These are phyloP conservation scores for Stigmatopora nigra DNA, from an alignment of 2,113 vertebrate species.

Conservation along the genomic window DNA sequence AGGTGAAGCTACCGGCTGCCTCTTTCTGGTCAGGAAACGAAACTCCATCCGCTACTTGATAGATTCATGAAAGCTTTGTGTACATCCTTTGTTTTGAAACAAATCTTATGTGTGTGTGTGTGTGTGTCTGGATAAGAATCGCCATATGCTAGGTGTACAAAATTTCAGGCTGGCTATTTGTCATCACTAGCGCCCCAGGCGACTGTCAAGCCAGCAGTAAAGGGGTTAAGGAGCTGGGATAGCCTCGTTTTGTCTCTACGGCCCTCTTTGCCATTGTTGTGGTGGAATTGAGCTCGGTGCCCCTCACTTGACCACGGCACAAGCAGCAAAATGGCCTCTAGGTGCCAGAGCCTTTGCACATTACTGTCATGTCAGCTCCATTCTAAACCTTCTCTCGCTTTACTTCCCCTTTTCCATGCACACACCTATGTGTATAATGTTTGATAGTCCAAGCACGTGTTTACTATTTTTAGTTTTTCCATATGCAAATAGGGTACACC, in stretches of 20 bases:
- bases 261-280: constrained; percentile 74
- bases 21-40: constrained; percentile 46
- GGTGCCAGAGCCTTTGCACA: constrained; percentile 61
- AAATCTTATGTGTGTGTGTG: no score
- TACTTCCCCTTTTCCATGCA: constrained; percentile 28
- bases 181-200: constrained; percentile 39
- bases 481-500: background rate
- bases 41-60: constrained; percentile 25
- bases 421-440: constrained; percentile 10
- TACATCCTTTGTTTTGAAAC: constrained; percentile 13
- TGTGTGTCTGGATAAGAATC: constrained; percentile 8
- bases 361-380: constrained; percentile 63
- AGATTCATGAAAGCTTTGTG: constrained; percentile 14
- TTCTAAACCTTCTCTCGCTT: constrained; percentile 39
- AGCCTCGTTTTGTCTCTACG: constrained; percentile 71
- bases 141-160: constrained; percentile 16
- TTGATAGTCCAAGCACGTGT: background rate
- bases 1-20: constrained; percentile 50
- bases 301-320: constrained; percentile 78
- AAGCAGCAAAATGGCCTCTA: constrained; percentile 76
- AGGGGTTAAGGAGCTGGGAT: constrained; percentile 73
- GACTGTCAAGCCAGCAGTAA: constrained; percentile 49
- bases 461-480: background rate
- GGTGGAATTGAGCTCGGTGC: constrained; percentile 72
- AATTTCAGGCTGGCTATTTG: constrained; percentile 25